Base-by-base conservation (phyloP, 2,113 vertebrate genomes). In the Thamnophis sirtalis region DNA sequence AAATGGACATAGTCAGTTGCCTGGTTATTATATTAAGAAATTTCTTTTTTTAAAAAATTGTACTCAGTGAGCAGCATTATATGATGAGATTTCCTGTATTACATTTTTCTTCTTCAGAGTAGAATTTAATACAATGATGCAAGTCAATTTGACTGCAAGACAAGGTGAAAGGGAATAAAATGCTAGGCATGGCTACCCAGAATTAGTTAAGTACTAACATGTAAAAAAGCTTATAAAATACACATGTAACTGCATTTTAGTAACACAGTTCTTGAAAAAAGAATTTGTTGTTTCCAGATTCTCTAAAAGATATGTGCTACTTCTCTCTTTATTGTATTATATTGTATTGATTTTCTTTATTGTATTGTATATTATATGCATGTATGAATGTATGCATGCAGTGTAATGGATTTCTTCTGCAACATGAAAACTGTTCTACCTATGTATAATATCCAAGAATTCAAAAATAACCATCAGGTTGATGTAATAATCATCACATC, bases 1-100 rank as follows among this genome's bases (percentile, higher is more conserved):
- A 56, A 2, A 43, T 55, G 84, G 91, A 26, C 26, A 17, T 49
- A 91, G 60, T 51, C 19, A 0, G 2, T 15, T 56, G 58, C 28
- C 43, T 48, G 5, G 5, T 85, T 84, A 55, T 19, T 22, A 0
- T 21, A 1, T 10, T 9, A 0, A 0, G 51, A 91, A 50, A 9
- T 21, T 15, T 51, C 28, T 26, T 50, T 9, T n/a, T n/a, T n/a
- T n/a, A 63, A 28, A 60, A 60, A 28, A 1, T 33, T 28, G 5
- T 9, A 51, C 21, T 53, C 43, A 8, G 10, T 53, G 58, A 49
- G 21, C n/a, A 87, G 54, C 87, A 63, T 17, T 38, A 19, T 22
- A 80, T 90, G 48, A 33, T 24, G 21, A 38, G n/a, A 10, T 90
- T 22, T 4, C 33, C 7, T 38, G 26, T 63, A 33, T 49, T 17